Percentiles rank a stretch among this genome's conserved stretches.
These are phyloP conservation scores for Sinocyclocheilus anophthalmus DNA, from an alignment of 2,113 vertebrate genomes.

Conservation along the genomic window DNA sequence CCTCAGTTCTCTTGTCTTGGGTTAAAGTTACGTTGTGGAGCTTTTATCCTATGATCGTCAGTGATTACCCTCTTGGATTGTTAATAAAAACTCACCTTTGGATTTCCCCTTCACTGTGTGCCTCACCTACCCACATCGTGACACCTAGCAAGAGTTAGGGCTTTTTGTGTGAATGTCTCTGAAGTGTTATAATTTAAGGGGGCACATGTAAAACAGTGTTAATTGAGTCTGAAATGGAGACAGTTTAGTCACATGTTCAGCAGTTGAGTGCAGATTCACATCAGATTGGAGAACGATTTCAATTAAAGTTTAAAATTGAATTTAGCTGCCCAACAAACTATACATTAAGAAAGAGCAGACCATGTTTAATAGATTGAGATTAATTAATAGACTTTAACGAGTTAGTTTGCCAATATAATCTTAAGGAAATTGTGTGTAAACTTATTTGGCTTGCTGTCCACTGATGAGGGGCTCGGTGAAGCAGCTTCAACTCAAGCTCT, in stretches of 20 bases:
- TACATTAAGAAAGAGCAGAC: not conserved
- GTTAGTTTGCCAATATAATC: too few relatives aligned
- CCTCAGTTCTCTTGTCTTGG: too few relatives aligned
- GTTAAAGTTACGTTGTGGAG: too few relatives aligned
- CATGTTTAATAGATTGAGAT: not conserved
- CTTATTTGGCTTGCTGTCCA: too few relatives aligned
- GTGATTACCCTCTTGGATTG: too few relatives aligned
- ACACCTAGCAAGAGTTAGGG: not conserved
- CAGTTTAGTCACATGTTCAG: not conserved
- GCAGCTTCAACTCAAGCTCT: too few relatives aligned
- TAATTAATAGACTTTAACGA: not conserved
- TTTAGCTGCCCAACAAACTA: not conserved
- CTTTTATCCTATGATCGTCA: too few relatives aligned
- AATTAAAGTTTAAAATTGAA: slow-evolving; percentile 2
- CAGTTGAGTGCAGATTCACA: not conserved
- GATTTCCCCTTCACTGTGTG: too few relatives aligned
- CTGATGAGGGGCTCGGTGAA: too few relatives aligned
- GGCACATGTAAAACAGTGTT: slow-evolving; percentile 34
- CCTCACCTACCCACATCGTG: too few relatives aligned
- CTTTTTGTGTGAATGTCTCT: slow-evolving; percentile 26
- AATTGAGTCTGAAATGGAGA: slow-evolving; percentile 32
- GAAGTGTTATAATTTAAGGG: slow-evolving; percentile 30
- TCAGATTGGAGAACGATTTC: not conserved
- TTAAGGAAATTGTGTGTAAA: too few relatives aligned
- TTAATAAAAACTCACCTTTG: too few relatives aligned